A percentile compares a stretch with the other conserved stretches of the same genome.
These are phyloP conservation scores for Sminthurides bifidus DNA, from an alignment of 1,140 invertebrate species.

Conservation along the genomic window DNA sequence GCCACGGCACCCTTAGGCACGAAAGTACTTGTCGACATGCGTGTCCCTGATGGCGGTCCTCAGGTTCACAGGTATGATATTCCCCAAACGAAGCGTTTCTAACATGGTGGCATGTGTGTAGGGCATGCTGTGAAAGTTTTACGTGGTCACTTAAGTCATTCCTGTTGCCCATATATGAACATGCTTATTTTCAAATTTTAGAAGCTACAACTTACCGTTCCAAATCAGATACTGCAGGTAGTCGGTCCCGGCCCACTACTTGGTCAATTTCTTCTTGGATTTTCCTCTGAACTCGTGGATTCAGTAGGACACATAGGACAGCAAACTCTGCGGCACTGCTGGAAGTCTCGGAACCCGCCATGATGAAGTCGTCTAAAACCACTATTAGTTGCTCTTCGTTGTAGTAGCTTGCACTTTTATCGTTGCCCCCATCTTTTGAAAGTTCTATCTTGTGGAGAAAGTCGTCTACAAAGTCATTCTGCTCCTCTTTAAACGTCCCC, in stretches of 20 bases:
- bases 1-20: conserved; percentile 25
- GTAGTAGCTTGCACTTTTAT: too few species aligned
- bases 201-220: conserved; percentile 7
- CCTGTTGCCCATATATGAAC: conserved; percentile 5
- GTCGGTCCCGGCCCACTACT: conserved; percentile 28
- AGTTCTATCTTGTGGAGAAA: too few species aligned
- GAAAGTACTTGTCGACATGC: conserved; percentile 13
- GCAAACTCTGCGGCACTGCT: conserved; percentile 36
- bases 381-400: conserved; percentile 10
- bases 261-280: conserved; percentile 41
- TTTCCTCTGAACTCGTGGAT: conserved; percentile 39
- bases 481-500: too few species aligned
- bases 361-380: conserved; percentile 31
- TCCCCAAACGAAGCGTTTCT: conserved; percentile 35
- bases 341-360: conserved; percentile 54
- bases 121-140: conserved; percentile 28
- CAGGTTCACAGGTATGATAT: conserved; percentile 15
- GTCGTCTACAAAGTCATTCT: too few species aligned
- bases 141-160: not conserved
- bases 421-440: too few species aligned
- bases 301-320: conserved; percentile 39
- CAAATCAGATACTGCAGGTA: conserved; percentile 10
- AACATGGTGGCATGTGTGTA: conserved; percentile 36
- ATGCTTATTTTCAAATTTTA: not conserved
- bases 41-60: conserved; percentile 11